Percentiles rank a stretch among this genome's conserved stretches.
These are phyloP conservation scores for Cryptotermes secundus DNA, from an alignment of 1,140 invertebrate genomes.

Conservation along the genomic window DNA sequence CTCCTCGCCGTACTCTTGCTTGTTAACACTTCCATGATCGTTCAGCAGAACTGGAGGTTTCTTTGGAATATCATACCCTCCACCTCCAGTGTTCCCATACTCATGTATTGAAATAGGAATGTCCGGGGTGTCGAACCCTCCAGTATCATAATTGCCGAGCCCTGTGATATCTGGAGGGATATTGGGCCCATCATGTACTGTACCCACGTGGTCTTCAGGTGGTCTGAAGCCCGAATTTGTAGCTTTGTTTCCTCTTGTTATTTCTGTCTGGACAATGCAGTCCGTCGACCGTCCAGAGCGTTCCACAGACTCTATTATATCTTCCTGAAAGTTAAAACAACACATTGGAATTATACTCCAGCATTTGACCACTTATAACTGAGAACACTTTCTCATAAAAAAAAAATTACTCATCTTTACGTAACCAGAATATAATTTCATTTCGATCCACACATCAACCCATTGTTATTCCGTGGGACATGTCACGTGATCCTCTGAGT, in stretches of 20 bases:
- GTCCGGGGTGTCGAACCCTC: background rate
- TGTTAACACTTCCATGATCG: background rate
- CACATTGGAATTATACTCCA: no score
- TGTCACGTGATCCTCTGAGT: no score
- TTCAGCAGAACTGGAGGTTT: background rate
- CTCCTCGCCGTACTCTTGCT: background rate
- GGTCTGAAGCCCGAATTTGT: background rate
- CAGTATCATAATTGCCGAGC: background rate
- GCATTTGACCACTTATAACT: background rate
- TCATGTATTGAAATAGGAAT: background rate
- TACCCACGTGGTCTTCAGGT: background rate
- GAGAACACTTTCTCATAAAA: background rate
- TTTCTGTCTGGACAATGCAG: background rate
- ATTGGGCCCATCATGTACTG: background rate
- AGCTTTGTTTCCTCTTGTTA: background rate
- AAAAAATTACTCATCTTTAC: no score
- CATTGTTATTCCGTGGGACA: no score
- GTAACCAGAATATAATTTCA: no score
- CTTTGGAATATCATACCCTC: background rate
- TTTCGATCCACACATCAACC: no score
- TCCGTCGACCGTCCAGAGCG: background rate
- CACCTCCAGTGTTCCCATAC: background rate
- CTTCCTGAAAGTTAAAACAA: background rate
- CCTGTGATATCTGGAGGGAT: background rate
- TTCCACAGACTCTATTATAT: background rate